Conservation (phyloP, 1,140 invertebrate genomes). For the Hestina assimilis region DNA sequence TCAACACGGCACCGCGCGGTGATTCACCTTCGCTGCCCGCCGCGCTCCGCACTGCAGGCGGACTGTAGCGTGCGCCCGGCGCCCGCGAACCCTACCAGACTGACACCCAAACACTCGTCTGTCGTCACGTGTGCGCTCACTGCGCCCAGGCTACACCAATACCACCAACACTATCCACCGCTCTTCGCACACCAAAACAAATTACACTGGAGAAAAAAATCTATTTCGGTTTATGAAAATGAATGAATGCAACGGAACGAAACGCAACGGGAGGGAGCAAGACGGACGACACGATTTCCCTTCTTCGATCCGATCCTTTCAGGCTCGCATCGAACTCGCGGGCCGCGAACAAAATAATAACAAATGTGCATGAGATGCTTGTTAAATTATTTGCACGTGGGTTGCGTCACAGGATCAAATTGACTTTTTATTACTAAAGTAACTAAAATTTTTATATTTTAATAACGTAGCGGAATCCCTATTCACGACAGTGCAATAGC, state of each 20-base stretch:
- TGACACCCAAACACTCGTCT: slow-evolving; percentile 68
- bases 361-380: slow-evolving; percentile 80
- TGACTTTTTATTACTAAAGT: slow-evolving; percentile 21
- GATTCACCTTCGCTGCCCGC: slow-evolving; percentile 65
- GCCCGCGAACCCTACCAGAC: slow-evolving; percentile 57
- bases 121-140: slow-evolving; percentile 68
- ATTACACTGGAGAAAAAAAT: slow-evolving; percentile 50
- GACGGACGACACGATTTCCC: slow-evolving; percentile 59
- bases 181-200: slow-evolving; percentile 52
- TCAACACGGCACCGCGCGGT: slow-evolving; percentile 62
- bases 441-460: slow-evolving; percentile 35
- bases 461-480: slow-evolving; percentile 49
- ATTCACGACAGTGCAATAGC: slow-evolving; percentile 34
- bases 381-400: slow-evolving; percentile 75
- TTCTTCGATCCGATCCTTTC: slow-evolving; percentile 64
- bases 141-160: slow-evolving; percentile 57
- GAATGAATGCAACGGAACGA: slow-evolving; percentile 51
- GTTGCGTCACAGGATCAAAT: slow-evolving; percentile 60
- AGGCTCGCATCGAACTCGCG: slow-evolving; percentile 75
- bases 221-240: slow-evolving; percentile 53
- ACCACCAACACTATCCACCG: slow-evolving; percentile 52
- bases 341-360: slow-evolving; percentile 81
- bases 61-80: slow-evolving; percentile 49
- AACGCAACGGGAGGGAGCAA: slow-evolving; percentile 53
- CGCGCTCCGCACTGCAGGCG: slow-evolving; percentile 64